Evolutionary conservation across 2,888 invertebrate genomes (phyloP).

Genomic region (Thecocarcelia acutangulata): DNA sequence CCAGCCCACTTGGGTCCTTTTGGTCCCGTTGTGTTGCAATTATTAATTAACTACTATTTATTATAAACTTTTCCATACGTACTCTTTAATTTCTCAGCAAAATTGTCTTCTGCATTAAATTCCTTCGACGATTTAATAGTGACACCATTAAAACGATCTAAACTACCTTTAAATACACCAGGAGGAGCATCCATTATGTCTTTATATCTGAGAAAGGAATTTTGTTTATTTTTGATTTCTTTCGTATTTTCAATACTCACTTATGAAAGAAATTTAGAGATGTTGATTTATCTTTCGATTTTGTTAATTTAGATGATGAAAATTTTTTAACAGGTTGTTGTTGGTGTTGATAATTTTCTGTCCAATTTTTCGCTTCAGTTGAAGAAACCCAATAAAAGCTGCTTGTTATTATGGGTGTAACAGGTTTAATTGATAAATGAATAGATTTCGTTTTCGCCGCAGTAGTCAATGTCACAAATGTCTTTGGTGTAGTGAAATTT

Average conservation of each 20-base stretch:
- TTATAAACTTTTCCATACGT: conserved; percentile 72
- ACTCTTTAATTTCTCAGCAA: conserved; percentile 85
- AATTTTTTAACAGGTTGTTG: conserved; percentile 10
- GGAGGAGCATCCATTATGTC: conserved; percentile 75
- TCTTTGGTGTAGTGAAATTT: conserved; percentile 23
- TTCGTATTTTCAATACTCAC: conserved; percentile 39
- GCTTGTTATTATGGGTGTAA: background rate
- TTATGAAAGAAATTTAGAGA: conserved; percentile 53
- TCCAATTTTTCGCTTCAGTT: conserved; percentile 7
- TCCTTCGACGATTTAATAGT: conserved; percentile 86
- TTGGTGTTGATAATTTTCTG: background rate
- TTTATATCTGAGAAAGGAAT: conserved; percentile 41
- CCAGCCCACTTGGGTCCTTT: too few relatives aligned
- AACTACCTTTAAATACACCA: conserved; percentile 82
- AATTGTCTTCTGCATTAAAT: conserved; percentile 82
- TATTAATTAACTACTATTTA: too few relatives aligned
- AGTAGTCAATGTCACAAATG: background rate
- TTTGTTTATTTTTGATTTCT: background rate
- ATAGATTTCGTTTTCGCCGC: conserved; percentile 16
- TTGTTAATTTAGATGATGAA: conserved; percentile 20
- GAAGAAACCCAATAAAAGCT: conserved; percentile 17
- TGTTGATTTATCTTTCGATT: conserved; percentile 10
- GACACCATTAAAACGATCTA: conserved; percentile 88
- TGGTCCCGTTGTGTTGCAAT: too few relatives aligned
- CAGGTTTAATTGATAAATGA: conserved; percentile 7